Conservation (phyloP, 2,888 invertebrate genomes). For the Ecliptopera silaceata region DNA sequence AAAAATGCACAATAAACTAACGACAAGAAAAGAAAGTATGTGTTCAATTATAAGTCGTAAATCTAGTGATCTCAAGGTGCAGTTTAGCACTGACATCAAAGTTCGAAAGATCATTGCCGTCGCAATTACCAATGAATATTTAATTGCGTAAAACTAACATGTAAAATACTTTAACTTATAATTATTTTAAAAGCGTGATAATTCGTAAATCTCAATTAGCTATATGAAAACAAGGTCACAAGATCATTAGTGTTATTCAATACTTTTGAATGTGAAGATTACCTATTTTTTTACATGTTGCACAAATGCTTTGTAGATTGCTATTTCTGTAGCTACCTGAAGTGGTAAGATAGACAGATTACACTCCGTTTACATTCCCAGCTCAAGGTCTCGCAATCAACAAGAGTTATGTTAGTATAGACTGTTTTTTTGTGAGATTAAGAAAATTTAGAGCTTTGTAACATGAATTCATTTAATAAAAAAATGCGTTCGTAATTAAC, state of each 20-base stretch:
- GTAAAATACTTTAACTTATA: neutral
- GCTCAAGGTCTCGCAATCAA: slow-evolving; percentile 16
- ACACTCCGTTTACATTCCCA: slow-evolving; percentile 21
- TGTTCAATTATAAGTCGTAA: too few relatives aligned
- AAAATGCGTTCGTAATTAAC: too few relatives aligned
- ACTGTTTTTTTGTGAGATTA: neutral
- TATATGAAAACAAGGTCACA: too few relatives aligned
- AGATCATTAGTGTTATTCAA: too few relatives aligned
- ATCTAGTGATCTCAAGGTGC: neutral
- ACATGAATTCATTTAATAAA: too few relatives aligned
- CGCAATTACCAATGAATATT: neutral
- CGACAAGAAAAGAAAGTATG: too few relatives aligned
- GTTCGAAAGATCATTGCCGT: slow-evolving; percentile 14
- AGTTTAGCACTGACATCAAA: neutral
- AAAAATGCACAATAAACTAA: too few relatives aligned
- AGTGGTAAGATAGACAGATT: neutral
- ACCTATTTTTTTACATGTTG: neutral
- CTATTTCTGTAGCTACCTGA: slow-evolving; percentile 26
- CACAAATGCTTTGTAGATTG: slow-evolving; percentile 6
- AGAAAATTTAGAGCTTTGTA: too few relatives aligned
- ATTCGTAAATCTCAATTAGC: neutral
- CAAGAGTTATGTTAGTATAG: neutral
- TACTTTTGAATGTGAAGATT: neutral
- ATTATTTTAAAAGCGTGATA: neutral
- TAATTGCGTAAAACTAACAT: slow-evolving; percentile 1